A percentile compares a stretch with the other conserved stretches of the same genome.
phyloP scores from a whole-genome alignment of 2,888 invertebrate species.

The Netelia virgata region DNA sequence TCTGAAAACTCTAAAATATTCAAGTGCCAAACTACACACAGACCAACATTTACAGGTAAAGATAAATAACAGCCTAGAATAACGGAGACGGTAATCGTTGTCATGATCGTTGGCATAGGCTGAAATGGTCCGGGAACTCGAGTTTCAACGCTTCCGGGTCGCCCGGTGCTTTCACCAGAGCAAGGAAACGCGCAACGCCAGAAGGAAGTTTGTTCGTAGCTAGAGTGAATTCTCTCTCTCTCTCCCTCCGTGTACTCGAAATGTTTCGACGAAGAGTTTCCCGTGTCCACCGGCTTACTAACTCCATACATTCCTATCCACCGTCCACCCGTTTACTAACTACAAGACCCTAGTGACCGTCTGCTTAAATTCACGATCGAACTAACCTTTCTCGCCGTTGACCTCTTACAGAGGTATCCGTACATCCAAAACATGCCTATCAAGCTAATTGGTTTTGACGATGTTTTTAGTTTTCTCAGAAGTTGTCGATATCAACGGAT shows the following conservation, averaged over 20 bases:
- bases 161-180: constrained; percentile 18
- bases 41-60: constrained; percentile 17
- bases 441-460: not conserved
- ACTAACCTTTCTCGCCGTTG: constrained; percentile 4
- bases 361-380: constrained; percentile 7
- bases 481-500: not conserved
- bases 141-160: constrained; percentile 51
- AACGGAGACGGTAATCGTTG: constrained; percentile 48
- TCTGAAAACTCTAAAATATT: constrained; percentile 6
- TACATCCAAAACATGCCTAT: constrained; percentile 4
- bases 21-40: not conserved
- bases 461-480: not conserved
- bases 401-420: not conserved
- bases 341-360: constrained; percentile 23
- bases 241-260: not conserved
- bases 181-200: constrained; percentile 15
- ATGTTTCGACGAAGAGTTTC: constrained; percentile 42
- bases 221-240: constrained; percentile 14
- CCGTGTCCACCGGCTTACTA: constrained; percentile 25
- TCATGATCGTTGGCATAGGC: constrained; percentile 19
- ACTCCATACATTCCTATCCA: no score
- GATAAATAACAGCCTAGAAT: constrained; percentile 42
- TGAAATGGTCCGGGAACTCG: constrained; percentile 33
- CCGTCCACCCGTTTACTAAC: constrained; percentile 23
- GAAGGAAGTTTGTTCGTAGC: constrained; percentile 35